phyloP scores from a whole-genome alignment of 2,888 invertebrate genomes.

The Abrostola tripartita region DNA sequence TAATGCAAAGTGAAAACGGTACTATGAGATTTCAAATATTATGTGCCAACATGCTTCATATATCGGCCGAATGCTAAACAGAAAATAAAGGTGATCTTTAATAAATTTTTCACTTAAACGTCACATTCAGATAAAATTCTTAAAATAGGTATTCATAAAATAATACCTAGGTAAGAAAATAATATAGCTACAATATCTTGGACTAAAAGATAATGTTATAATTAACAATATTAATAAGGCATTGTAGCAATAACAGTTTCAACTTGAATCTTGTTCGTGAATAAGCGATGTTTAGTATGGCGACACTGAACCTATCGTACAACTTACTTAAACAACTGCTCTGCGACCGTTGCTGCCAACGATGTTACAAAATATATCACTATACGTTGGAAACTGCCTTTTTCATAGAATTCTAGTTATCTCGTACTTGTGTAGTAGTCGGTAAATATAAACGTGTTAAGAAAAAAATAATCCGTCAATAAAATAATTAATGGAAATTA shows the following conservation, averaged over 20 bases:
- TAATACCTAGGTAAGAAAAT: neutral
- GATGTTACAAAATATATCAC: neutral
- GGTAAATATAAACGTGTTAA: too few relatives aligned
- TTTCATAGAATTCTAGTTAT: too few relatives aligned
- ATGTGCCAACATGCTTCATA: too few relatives aligned
- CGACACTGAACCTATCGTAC: constrained; percentile 6
- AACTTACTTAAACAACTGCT: neutral
- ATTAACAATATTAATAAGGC: constrained; percentile 1
- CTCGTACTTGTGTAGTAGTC: too few relatives aligned
- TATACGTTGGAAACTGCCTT: too few relatives aligned
- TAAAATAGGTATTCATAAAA: neutral
- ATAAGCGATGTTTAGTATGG: constrained; percentile 33
- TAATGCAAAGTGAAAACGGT: too few relatives aligned
- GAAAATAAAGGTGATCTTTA: too few relatives aligned
- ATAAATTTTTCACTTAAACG: too few relatives aligned
- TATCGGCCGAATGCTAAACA: too few relatives aligned
- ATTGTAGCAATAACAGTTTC: constrained; percentile 22
- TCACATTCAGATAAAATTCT: too few relatives aligned
- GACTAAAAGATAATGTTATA: constrained; percentile 3
- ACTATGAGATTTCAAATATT: too few relatives aligned
- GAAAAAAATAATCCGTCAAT: too few relatives aligned
- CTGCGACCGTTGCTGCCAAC: constrained; percentile 4
- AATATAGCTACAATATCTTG: neutral
- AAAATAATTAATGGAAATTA: neutral
- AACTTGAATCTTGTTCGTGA: constrained; percentile 42